These are phyloP conservation scores for Cataglyphis cursor DNA, from an alignment of 2,888 invertebrate species.

Conservation along the genomic window DNA sequence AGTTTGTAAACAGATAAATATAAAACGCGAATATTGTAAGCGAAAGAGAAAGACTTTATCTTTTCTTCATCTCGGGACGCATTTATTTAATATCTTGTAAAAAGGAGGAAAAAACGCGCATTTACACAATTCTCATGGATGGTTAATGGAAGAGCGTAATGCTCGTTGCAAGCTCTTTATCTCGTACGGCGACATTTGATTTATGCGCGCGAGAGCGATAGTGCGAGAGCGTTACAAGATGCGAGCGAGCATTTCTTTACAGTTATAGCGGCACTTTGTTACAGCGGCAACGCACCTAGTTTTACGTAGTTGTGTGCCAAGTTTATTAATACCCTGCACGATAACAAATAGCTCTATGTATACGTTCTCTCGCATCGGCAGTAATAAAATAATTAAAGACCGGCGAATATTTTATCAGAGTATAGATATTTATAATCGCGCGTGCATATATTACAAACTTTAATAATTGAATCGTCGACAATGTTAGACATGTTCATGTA, in stretches of 20 bases:
- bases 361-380: neutral
- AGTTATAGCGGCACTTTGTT: conserved; percentile 47
- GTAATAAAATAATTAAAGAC: conserved; percentile 12
- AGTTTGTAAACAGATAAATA: neutral
- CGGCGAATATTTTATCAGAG: conserved; percentile 25
- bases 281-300: conserved; percentile 26
- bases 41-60: neutral
- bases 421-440: neutral
- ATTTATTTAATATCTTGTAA: conserved; percentile 16
- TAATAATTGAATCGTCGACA: neutral
- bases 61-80: conserved; percentile 8
- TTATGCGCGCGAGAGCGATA: conserved; percentile 40
- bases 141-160: conserved; percentile 33
- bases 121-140: conserved; percentile 1
- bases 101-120: neutral
- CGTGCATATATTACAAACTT: conserved; percentile 17
- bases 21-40: neutral
- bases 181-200: conserved; percentile 40
- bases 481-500: neutral
- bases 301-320: conserved; percentile 44
- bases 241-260: conserved; percentile 42
- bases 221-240: conserved; percentile 33
- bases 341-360: conserved; percentile 21
- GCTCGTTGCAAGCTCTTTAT: conserved; percentile 34
- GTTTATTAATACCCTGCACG: conserved; percentile 43